Evolutionary conservation across 1,140 invertebrate species (phyloP).

Genomic region (Drosophila paulistorum): DNA sequence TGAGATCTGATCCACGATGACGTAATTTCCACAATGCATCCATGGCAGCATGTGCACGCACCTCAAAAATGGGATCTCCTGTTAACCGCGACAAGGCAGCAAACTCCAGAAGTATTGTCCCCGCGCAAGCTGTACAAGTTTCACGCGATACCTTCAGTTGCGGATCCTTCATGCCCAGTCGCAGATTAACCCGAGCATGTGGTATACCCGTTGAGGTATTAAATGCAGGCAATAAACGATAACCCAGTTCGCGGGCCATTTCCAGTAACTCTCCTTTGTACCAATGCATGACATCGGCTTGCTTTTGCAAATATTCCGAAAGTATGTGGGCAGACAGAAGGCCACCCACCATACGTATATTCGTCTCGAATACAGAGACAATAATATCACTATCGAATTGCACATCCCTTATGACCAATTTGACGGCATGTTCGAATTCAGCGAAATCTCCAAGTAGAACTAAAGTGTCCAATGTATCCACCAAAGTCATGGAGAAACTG

Average conservation of each 20-base stretch:
- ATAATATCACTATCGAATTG: constrained; percentile 97
- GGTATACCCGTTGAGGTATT: constrained; percentile 99
- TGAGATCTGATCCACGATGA: constrained; percentile 95
- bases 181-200: constrained; percentile 96
- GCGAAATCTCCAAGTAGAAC: constrained; percentile 95
- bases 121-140: constrained; percentile 99
- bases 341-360: constrained; percentile 97
- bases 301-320: constrained; percentile 91
- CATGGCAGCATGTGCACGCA: constrained; percentile 98
- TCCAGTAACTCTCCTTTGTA: constrained; percentile 95
- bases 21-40: constrained; percentile 97
- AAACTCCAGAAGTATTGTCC: constrained; percentile 98
- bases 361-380: constrained; percentile 99
- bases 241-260: constrained; percentile 96
- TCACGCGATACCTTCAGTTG: constrained; percentile 90
- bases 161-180: constrained; percentile 92
- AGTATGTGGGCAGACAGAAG: constrained; percentile 96
- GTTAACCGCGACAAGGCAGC: constrained; percentile 96
- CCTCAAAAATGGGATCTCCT: constrained; percentile 95
- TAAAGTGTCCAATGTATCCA: constrained; percentile 97
- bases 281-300: constrained; percentile 92
- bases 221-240: constrained; percentile 96
- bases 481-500: constrained; percentile 97
- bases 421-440: constrained; percentile 96
- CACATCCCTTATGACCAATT: constrained; percentile 93